Percentiles rank a stretch among this genome's conserved stretches.
Evolutionary conservation across 2,888 invertebrate species (phyloP).

Genomic region (Microchrysa polita): DNA sequence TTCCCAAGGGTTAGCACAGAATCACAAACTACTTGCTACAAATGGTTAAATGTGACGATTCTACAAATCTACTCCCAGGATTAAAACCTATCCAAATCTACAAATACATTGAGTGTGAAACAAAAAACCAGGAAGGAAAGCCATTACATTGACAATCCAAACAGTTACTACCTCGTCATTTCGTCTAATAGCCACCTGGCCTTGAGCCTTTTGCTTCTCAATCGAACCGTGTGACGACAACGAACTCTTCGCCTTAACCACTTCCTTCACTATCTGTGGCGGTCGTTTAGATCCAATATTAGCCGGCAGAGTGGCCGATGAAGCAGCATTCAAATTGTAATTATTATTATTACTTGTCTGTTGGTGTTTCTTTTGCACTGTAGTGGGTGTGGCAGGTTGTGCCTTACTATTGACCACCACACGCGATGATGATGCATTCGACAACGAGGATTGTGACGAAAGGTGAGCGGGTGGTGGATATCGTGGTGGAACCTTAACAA

Average conservation of each 20-base stretch:
- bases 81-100: no score
- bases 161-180: conserved; percentile 58
- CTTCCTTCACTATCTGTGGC: conserved; percentile 55
- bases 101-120: no score
- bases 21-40: no score
- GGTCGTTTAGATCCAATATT: conserved; percentile 51
- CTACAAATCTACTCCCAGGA: no score
- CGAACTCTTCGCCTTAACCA: conserved; percentile 56
- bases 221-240: conserved; percentile 55
- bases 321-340: conserved; percentile 32
- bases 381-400: conserved; percentile 27
- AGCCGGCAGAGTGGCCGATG: conserved; percentile 37
- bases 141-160: no score
- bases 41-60: no score
- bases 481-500: conserved; percentile 78
- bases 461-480: conserved; percentile 69
- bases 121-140: no score
- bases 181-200: conserved; percentile 56
- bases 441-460: conserved; percentile 60
- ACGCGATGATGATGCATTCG: conserved; percentile 57
- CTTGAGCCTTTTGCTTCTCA: conserved; percentile 56
- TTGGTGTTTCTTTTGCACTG: conserved; percentile 52
- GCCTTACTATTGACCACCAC: conserved; percentile 56
- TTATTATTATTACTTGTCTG: conserved; percentile 50
- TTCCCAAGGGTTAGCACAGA: no score